These are phyloP conservation scores for Epizoanthus stellaris DNA, from an alignment of 92 coral and sea anemone genomes.

Conservation along the genomic window DNA sequence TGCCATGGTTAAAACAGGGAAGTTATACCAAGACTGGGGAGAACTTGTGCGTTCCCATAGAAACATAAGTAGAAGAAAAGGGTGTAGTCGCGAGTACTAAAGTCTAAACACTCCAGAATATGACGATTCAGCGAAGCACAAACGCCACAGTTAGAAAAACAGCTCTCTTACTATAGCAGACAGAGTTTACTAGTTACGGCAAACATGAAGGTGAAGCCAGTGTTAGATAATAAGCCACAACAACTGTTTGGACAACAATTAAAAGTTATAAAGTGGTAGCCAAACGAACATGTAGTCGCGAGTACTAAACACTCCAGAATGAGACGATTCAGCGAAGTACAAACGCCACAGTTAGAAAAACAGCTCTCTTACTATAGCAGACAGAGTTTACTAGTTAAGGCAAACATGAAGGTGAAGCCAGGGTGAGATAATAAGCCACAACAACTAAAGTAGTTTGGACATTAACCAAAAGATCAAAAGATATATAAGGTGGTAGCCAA, in stretches of 20 bases:
- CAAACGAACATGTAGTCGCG: too few relatives aligned
- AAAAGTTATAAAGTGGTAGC: not conserved
- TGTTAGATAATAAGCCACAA: too few relatives aligned
- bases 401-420: not conserved
- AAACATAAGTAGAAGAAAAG: not conserved
- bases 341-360: not conserved
- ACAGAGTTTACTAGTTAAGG: constrained; percentile 1
- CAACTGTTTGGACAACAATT: constrained; percentile 2
- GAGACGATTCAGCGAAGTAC: too few relatives aligned
- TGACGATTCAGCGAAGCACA: too few relatives aligned
- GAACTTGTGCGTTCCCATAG: constrained; percentile 26
- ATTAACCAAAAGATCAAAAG: not conserved
- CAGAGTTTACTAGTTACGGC: not conserved
- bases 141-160: not conserved
- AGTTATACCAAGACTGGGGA: not conserved
- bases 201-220: not conserved
- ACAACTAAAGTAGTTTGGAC: not conserved
- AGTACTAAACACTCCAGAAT: not conserved
- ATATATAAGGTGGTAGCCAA: too few relatives aligned
- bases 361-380: not conserved
- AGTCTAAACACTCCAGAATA: not conserved
- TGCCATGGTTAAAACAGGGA: constrained; percentile 46
- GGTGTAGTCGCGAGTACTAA: not conserved
- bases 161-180: not conserved
- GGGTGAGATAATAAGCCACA: too few relatives aligned